Evolutionary conservation across 1,140 invertebrate genomes (phyloP).

Genomic region (Aphis craccivora): DNA sequence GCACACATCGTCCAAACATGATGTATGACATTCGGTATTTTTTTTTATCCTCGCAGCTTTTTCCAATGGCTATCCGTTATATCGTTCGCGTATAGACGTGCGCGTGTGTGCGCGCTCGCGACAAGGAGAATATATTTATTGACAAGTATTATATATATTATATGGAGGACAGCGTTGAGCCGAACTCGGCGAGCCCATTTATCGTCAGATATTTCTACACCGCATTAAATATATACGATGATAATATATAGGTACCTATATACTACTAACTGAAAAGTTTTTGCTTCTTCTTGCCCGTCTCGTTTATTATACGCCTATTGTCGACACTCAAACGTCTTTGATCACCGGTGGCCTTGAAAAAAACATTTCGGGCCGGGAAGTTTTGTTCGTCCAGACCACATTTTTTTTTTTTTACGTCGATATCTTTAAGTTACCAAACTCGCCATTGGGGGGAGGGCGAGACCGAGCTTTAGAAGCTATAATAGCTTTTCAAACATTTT

Average conservation of each 20-base stretch:
- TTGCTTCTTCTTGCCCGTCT: not conserved
- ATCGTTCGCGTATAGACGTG: no score
- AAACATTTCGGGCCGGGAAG: not conserved
- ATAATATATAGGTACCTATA: not conserved
- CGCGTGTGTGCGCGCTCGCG: not conserved
- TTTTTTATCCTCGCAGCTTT: not conserved
- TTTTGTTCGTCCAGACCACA: not conserved
- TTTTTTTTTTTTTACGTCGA: not conserved
- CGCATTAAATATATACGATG: not conserved
- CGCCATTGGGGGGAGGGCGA: not conserved
- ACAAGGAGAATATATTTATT: not conserved
- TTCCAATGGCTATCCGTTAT: constrained; percentile 37
- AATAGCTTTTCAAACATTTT: not conserved
- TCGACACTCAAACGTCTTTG: constrained; percentile 12
- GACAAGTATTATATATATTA: not conserved
- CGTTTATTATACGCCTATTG: not conserved
- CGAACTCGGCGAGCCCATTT: not conserved
- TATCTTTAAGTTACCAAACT: not conserved
- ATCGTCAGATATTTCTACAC: not conserved
- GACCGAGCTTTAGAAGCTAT: not conserved
- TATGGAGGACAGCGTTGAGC: not conserved
- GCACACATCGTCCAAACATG: constrained; percentile 52
- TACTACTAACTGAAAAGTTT: not conserved
- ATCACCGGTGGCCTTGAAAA: not conserved
- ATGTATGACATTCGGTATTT: constrained; percentile 53